Conservation (phyloP, 2,797 vertebrate genomes). For the Rachycentron canadum region DNA sequence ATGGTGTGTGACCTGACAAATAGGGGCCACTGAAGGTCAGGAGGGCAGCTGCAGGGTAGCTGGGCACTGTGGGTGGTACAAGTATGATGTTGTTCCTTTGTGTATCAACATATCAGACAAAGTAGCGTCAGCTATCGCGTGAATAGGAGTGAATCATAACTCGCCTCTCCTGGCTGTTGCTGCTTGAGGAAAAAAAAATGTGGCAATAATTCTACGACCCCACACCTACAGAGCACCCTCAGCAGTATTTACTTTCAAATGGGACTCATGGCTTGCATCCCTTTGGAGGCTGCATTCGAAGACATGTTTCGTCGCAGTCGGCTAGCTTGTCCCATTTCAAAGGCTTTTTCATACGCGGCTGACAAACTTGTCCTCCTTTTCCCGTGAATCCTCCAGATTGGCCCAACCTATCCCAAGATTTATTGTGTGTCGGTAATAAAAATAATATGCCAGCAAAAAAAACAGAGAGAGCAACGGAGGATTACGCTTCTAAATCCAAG, state of each 20-base stretch:
- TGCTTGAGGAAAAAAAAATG: not conserved
- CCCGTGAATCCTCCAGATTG: too few species aligned
- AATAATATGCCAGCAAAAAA: too few species aligned
- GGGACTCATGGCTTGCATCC: too few species aligned
- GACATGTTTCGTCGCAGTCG: too few species aligned
- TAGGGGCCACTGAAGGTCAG: conserved; percentile 67
- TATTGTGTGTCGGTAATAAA: too few species aligned
- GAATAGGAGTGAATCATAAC: not conserved
- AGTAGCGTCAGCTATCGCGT: not conserved
- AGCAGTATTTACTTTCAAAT: not conserved
- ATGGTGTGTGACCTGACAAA: conserved; percentile 73
- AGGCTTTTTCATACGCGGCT: too few species aligned
- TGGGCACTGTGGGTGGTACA: conserved; percentile 61
- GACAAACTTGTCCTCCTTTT: too few species aligned
- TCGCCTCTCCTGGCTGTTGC: not conserved
- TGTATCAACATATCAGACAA: conserved; percentile 2
- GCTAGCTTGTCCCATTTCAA: too few species aligned
- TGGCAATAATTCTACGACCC: not conserved
- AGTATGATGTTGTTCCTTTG: not conserved
- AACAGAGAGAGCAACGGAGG: too few species aligned
- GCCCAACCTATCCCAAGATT: too few species aligned
- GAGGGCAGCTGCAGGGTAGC: conserved; percentile 49
- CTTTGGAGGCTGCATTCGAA: too few species aligned
- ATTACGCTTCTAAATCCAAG: too few species aligned
- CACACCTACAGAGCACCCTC: not conserved